Percentiles rank a stretch among this genome's conserved stretches.
Conservation (phyloP, 1,140 invertebrate species). For the Drosophila chauvacae region DNA sequence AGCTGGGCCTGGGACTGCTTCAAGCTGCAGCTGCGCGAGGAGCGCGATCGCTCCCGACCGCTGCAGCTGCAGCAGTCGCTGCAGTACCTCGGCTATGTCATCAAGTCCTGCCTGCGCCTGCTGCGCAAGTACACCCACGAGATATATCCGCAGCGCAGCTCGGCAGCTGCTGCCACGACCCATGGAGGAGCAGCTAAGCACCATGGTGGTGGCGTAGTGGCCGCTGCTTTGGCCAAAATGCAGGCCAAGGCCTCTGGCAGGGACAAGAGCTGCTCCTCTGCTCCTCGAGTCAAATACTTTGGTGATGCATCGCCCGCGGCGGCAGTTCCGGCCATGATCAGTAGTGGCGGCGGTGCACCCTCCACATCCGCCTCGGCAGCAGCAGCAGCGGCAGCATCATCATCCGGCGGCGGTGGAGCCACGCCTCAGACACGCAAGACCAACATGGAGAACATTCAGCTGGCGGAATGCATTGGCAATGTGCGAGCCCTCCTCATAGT, state of each 20-base stretch:
- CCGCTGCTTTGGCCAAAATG: conserved; percentile 86
- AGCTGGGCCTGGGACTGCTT: conserved; percentile 93
- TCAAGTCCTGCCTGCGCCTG: conserved; percentile 91
- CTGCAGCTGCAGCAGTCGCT: conserved; percentile 86
- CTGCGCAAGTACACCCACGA: conserved; percentile 94
- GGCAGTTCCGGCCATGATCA: conserved; percentile 13
- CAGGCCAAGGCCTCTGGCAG: conserved; percentile 87
- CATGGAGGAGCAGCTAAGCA: not conserved
- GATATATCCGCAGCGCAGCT: conserved; percentile 90
- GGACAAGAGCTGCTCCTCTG: conserved; percentile 43
- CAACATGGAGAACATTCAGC: conserved; percentile 89
- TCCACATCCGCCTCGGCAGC: conserved; percentile 18
- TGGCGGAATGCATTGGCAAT: conserved; percentile 95
- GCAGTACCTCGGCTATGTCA: conserved; percentile 94
- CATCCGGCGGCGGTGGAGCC: conserved; percentile 1
- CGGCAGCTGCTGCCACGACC: not conserved
- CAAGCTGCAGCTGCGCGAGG: conserved; percentile 88
- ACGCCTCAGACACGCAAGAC: conserved; percentile 85
- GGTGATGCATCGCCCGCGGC: conserved; percentile 25
- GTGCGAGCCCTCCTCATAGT: conserved; percentile 92
- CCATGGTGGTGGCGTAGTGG: conserved; percentile 78
- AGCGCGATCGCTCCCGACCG: conserved; percentile 85
- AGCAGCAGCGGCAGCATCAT: not conserved
- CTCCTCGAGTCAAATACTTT: conserved; percentile 57
- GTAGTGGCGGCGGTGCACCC: conserved; percentile 16